Evolutionary conservation across 2,888 invertebrate species (phyloP).

Genomic region (Mesorhabditis sp.): DNA sequence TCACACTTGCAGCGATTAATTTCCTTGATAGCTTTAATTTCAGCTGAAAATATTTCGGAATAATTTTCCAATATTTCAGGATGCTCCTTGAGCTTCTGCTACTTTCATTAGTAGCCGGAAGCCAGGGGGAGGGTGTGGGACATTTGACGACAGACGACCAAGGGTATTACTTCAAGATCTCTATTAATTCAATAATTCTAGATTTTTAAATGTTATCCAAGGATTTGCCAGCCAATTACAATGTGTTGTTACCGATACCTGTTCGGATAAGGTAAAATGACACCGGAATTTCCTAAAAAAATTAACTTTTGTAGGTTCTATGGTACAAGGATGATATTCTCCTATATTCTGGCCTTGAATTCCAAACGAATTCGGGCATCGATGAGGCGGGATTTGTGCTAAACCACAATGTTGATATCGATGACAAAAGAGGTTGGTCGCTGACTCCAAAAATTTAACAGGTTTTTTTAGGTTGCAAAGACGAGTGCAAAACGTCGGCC

Average conservation of each 20-base stretch:
- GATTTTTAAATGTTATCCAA: conserved; percentile 48
- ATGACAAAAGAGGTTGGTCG: conserved; percentile 30
- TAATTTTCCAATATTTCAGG: too few species aligned
- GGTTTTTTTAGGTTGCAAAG: conserved; percentile 23
- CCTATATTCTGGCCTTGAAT: conserved; percentile 48
- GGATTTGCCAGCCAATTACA: conserved; percentile 53
- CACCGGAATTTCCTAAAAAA: neutral
- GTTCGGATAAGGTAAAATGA: conserved; percentile 28
- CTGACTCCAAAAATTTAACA: conserved; percentile 4
- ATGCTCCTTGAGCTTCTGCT: too few species aligned
- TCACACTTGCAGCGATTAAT: too few species aligned
- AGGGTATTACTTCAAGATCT: too few species aligned
- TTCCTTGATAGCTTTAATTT: too few species aligned
- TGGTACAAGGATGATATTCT: conserved; percentile 54
- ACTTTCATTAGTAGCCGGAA: too few species aligned
- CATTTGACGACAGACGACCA: too few species aligned
- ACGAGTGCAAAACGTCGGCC: conserved; percentile 31
- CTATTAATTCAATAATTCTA: conserved; percentile 7
- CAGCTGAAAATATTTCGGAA: too few species aligned
- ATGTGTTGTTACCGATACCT: conserved; percentile 44
- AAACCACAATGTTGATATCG: conserved; percentile 36
- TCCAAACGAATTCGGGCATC: conserved; percentile 37
- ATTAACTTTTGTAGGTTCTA: conserved; percentile 26
- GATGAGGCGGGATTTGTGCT: conserved; percentile 43
- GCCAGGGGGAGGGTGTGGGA: too few species aligned